Conservation (phyloP, 2,797 vertebrate genomes). For the Tragelaphus eurycerus region DNA sequence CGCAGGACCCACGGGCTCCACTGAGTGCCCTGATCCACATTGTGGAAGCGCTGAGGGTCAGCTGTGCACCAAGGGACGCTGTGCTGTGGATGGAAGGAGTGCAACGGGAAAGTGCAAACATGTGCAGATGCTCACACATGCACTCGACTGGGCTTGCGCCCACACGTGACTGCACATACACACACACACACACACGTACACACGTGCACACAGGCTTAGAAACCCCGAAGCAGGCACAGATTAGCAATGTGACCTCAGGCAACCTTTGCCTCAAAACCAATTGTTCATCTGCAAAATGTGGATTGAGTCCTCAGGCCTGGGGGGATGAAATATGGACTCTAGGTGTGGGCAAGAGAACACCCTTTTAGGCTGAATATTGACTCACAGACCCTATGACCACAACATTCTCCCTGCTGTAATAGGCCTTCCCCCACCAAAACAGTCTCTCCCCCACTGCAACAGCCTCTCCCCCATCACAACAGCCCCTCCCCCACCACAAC, state of each 20-base stretch:
- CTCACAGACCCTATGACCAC: too few species aligned
- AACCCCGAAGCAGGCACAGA: neutral
- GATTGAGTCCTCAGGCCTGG: accelerated
- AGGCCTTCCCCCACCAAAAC: too few species aligned
- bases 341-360: neutral
- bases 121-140: neutral
- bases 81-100: neutral
- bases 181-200: accelerated
- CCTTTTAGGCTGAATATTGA: neutral
- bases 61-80: accelerated
- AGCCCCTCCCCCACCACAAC: too few species aligned
- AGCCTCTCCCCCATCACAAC: too few species aligned
- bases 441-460: neutral
- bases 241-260: neutral
- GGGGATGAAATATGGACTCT: accelerated
- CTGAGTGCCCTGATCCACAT: accelerated
- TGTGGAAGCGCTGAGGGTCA: accelerated
- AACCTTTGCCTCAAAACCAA: neutral
- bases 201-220: neutral
- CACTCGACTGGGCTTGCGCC: neutral
- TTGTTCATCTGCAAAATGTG: too few species aligned
- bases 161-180: accelerated
- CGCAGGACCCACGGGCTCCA: accelerated
- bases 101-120: too few species aligned
- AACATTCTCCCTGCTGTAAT: neutral